phyloP scores from a whole-genome alignment of 2,888 invertebrate species.

The Psococerastis gibbosa region DNA sequence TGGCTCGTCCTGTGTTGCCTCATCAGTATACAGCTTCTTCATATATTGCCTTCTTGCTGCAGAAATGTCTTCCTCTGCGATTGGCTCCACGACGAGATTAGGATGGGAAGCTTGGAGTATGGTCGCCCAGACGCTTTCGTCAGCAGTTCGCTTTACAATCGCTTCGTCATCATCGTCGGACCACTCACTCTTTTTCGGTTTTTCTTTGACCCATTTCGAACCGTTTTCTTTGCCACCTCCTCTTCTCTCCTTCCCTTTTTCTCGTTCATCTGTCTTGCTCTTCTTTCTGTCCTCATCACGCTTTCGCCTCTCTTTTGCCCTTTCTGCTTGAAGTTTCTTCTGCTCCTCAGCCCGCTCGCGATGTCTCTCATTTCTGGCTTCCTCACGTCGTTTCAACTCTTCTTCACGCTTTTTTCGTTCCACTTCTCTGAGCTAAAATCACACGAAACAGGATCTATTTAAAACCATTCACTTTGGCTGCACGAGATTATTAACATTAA shows the following conservation, averaged over 20 bases:
- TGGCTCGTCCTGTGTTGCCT: background rate
- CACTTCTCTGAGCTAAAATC: conserved; percentile 38
- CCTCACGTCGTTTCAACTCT: conserved; percentile 32
- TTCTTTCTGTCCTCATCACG: background rate
- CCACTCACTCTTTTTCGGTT: conserved; percentile 17
- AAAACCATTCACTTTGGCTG: too few relatives aligned
- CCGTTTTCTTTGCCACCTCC: conserved; percentile 6
- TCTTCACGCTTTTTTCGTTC: conserved; percentile 40
- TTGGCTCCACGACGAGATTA: conserved; percentile 4
- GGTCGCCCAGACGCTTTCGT: conserved; percentile 3
- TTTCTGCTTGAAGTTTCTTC: conserved; percentile 12
- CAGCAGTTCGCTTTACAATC: background rate
- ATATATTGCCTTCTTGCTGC: background rate
- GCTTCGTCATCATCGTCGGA: background rate
- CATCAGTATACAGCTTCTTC: background rate
- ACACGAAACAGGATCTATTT: too few relatives aligned
- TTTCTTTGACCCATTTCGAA: conserved; percentile 30
- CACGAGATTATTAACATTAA: too few relatives aligned
- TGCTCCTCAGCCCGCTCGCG: conserved; percentile 27
- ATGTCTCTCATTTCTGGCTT: conserved; percentile 33
- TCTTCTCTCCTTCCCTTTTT: conserved; percentile 9
- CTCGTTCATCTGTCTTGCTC: conserved; percentile 3
- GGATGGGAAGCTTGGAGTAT: background rate
- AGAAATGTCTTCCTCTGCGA: background rate
- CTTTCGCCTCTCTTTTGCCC: background rate